phyloP scores from a whole-genome alignment of 2,888 invertebrate species.

The Caenorhabditis virilis region DNA sequence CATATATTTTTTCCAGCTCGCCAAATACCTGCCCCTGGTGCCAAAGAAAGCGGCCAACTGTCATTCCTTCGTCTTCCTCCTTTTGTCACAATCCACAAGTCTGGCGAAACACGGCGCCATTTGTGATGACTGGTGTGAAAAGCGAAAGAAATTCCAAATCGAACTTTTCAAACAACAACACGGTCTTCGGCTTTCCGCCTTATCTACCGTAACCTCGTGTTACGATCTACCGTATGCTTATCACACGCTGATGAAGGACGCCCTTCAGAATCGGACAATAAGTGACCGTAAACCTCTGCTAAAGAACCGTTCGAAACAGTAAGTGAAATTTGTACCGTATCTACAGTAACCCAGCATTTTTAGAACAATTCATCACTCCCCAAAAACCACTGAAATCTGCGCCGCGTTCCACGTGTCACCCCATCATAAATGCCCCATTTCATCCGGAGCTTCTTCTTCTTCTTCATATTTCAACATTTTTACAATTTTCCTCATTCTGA shows the following conservation, averaged over 20 bases:
- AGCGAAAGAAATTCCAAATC: constrained; percentile 37
- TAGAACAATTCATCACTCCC: neutral
- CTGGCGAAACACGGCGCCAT: constrained; percentile 11
- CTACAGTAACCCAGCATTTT: too few relatives aligned
- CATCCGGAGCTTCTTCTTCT: neutral
- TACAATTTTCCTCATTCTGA: neutral
- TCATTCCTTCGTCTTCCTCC: constrained; percentile 35
- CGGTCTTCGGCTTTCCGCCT: constrained; percentile 48
- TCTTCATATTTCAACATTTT: constrained; percentile 12
- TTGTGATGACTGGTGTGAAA: constrained; percentile 37
- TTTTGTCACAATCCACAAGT: constrained; percentile 31
- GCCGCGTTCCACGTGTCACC: constrained; percentile 46
- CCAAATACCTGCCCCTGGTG: constrained; percentile 31
- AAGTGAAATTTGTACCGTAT: neutral
- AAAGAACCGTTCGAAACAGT: neutral
- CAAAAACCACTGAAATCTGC: constrained; percentile 32
- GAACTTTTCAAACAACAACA: constrained; percentile 41
- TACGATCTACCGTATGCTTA: constrained; percentile 59
- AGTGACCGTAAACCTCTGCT: constrained; percentile 1
- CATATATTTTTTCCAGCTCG: constrained; percentile 34
- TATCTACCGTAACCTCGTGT: constrained; percentile 57
- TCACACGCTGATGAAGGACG: constrained; percentile 31
- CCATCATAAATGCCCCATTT: constrained; percentile 35
- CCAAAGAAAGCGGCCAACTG: constrained; percentile 44
- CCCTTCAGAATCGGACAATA: constrained; percentile 19